These are phyloP conservation scores for Anolis sagrei DNA, from an alignment of 2,113 vertebrate species.

Conservation along the genomic window DNA sequence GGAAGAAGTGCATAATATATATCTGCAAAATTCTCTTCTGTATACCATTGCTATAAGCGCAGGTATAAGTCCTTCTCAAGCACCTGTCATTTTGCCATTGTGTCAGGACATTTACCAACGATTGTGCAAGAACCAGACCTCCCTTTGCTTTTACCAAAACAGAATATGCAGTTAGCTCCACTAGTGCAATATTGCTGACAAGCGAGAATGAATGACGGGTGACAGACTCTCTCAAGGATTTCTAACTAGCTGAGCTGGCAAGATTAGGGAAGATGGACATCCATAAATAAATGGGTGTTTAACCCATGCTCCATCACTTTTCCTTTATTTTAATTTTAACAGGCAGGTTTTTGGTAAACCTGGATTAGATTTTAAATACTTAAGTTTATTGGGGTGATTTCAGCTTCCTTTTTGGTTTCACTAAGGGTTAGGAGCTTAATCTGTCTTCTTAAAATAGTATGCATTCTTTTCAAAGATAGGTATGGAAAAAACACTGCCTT, in stretches of 20 bases:
- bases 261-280: background rate
- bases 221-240: background rate
- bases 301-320: background rate
- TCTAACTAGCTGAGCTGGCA: background rate
- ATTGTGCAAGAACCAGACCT: background rate
- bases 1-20: too few relatives aligned
- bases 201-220: background rate
- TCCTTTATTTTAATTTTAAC: background rate
- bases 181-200: background rate
- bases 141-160: background rate
- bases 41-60: too few relatives aligned
- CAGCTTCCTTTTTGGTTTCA: background rate
- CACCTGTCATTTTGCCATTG: too few relatives aligned
- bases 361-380: background rate
- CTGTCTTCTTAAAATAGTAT: slow-evolving; percentile 8
- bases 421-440: slow-evolving; percentile 3
- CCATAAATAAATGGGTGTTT: background rate
- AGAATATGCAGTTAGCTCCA: background rate
- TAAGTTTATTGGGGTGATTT: background rate
- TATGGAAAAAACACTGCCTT: background rate
- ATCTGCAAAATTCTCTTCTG: too few relatives aligned
- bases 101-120: background rate
- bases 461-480: slow-evolving; percentile 3
- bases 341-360: background rate
- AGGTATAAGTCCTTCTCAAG: too few relatives aligned